These are phyloP conservation scores for Amphiprion ocellaris DNA, from an alignment of 2,113 vertebrate genomes.

Conservation along the genomic window DNA sequence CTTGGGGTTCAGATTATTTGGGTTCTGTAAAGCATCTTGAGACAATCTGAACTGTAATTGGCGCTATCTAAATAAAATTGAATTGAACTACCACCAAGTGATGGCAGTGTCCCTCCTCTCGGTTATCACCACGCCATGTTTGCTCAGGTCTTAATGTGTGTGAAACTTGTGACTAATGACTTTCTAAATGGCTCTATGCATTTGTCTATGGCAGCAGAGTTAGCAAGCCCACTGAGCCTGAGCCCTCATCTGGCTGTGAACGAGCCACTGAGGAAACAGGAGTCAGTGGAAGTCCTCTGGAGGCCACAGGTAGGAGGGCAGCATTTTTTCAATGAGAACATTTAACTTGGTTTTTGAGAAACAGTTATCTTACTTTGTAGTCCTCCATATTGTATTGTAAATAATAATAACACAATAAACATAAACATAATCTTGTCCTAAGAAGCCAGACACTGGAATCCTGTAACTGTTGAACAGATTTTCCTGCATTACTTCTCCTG, in stretches of 20 bases:
- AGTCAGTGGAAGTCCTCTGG: conserved; percentile 45
- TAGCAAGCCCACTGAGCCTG: conserved; percentile 22
- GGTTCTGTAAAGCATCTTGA: too few species aligned
- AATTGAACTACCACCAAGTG: not conserved
- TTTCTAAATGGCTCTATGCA: conserved; percentile 33
- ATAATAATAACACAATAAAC: too few species aligned
- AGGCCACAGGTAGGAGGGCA: conserved; percentile 70
- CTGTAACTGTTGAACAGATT: too few species aligned
- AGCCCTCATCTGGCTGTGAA: conserved; percentile 39
- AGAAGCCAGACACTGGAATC: too few species aligned
- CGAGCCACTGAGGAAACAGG: conserved; percentile 56
- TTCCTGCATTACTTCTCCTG: too few species aligned
- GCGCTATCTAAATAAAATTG: too few species aligned
- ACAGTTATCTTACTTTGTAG: too few species aligned
- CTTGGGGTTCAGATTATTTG: too few species aligned
- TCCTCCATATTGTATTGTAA: too few species aligned
- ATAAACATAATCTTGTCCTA: too few species aligned
- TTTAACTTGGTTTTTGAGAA: not conserved
- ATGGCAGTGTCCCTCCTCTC: conserved; percentile 43
- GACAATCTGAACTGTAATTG: too few species aligned
- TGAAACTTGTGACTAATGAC: conserved; percentile 59
- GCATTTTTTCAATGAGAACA: conserved; percentile 11
- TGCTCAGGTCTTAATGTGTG: conserved; percentile 56
- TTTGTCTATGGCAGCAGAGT: conserved; percentile 20
- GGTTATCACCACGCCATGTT: conserved; percentile 54